phyloP scores from a whole-genome alignment of 2,797 vertebrate genomes.

The Myotis myotis region DNA sequence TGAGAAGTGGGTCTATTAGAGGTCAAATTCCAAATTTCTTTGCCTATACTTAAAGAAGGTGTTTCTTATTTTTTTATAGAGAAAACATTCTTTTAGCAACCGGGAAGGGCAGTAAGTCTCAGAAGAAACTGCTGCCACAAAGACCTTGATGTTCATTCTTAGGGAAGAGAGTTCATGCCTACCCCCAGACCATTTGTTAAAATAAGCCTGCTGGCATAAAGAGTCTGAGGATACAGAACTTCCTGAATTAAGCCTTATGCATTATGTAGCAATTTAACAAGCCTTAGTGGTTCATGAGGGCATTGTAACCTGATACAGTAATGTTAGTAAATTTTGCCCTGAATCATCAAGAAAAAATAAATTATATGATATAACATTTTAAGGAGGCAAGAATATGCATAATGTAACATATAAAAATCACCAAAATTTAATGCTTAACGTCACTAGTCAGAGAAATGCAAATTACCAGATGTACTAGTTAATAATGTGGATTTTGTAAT shows the following conservation, averaged over 20 bases:
- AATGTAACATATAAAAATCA: not conserved
- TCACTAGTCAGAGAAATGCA: not conserved
- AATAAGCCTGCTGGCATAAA: not conserved
- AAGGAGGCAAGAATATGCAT: not conserved
- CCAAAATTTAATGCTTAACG: not conserved
- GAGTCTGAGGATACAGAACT: not conserved
- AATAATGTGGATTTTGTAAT: too few species aligned
- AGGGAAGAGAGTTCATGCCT: not conserved
- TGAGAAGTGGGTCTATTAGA: not conserved
- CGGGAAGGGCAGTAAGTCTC: not conserved
- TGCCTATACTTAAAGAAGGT: not conserved
- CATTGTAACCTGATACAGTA: not conserved
- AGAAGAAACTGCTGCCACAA: not conserved
- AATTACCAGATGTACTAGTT: not conserved
- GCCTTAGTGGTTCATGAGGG: not conserved
- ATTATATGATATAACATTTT: not conserved
- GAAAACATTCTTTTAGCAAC: not conserved
- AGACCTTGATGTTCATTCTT: not conserved
- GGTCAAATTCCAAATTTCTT: not conserved
- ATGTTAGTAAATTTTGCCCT: not conserved
- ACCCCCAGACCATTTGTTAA: not conserved
- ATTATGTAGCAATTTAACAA: not conserved
- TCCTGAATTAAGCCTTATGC: not conserved
- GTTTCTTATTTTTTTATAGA: not conserved
- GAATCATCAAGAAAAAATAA: slow-evolving; percentile 17